Evolutionary conservation across 2,113 vertebrate genomes (phyloP).

Genomic region (Ophiodon elongatus): DNA sequence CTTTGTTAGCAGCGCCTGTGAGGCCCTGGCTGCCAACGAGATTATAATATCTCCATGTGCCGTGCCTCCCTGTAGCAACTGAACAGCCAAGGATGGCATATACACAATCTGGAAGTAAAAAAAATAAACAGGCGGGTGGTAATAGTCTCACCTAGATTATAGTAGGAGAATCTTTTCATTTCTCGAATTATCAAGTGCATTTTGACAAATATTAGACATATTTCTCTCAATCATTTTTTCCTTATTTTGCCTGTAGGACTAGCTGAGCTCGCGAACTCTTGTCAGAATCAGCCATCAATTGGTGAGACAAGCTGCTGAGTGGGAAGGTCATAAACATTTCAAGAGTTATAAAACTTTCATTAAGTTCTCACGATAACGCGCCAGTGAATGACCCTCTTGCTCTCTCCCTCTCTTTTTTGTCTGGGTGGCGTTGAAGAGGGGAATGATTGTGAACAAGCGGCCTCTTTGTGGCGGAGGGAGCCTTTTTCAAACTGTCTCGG

Average conservation of each 20-base stretch:
- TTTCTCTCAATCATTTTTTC: conserved; percentile 1
- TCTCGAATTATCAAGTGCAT: conserved; percentile 1
- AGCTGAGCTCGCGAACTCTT: conserved; percentile 62
- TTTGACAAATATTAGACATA: conserved; percentile 3
- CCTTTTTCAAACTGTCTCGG: conserved; percentile 87
- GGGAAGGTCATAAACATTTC: conserved; percentile 89
- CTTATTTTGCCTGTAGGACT: conserved; percentile 38
- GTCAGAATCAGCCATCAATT: conserved; percentile 80
- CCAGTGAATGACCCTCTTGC: conserved; percentile 83
- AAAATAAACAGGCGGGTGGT: not conserved
- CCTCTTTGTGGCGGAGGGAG: conserved; percentile 83
- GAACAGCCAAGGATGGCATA: conserved; percentile 21
- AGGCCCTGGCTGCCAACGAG: conserved; percentile 46
- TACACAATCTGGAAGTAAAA: conserved; percentile 19
- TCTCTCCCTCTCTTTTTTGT: conserved; percentile 72
- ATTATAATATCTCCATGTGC: conserved; percentile 46
- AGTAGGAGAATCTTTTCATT: not conserved
- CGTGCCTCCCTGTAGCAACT: conserved; percentile 14
- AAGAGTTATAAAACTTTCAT: conserved; percentile 91
- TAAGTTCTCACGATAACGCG: conserved; percentile 90
- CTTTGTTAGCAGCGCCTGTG: conserved; percentile 48
- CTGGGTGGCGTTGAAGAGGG: conserved; percentile 70
- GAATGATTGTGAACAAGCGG: conserved; percentile 82
- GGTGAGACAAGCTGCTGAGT: conserved; percentile 85
- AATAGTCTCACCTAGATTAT: not conserved